Conservation (phyloP, 1,140 invertebrate species). For the Microplitis demolitor region DNA sequence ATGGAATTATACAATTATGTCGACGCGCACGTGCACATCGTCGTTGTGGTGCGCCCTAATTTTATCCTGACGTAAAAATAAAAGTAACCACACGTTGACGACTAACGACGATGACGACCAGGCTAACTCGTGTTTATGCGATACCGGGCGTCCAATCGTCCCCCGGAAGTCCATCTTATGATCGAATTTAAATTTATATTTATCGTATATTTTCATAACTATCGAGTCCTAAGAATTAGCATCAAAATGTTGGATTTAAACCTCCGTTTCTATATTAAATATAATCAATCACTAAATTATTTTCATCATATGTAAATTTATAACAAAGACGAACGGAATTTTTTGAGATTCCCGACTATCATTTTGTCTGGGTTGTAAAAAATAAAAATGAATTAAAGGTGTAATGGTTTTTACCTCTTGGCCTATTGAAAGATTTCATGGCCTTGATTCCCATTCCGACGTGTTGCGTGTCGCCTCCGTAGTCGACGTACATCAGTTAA, state of each 20-base stretch:
- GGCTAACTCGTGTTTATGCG: constrained; percentile 8
- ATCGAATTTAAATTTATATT: not conserved
- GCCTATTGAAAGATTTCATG: constrained; percentile 63
- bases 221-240: not conserved
- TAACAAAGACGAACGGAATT: too few relatives aligned
- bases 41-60: constrained; percentile 11
- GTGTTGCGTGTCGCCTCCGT: constrained; percentile 49
- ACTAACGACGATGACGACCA: not conserved
- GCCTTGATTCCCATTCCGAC: constrained; percentile 65
- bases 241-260: not conserved
- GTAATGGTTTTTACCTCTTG: constrained; percentile 52
- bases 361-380: too few relatives aligned
- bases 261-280: not conserved
- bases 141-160: constrained; percentile 9
- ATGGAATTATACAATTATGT: constrained; percentile 2
- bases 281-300: too few relatives aligned
- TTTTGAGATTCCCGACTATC: too few relatives aligned
- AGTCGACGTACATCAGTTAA: constrained; percentile 59
- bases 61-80: constrained; percentile 19
- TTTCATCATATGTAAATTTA: too few relatives aligned
- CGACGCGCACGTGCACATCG: constrained; percentile 12
- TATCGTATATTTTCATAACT: not conserved
- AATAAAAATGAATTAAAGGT: constrained; percentile 17
- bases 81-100: constrained; percentile 3
- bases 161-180: constrained; percentile 14